phyloP scores from a whole-genome alignment of 2,888 invertebrate genomes.

The Caenorhabditis zanzibari region DNA sequence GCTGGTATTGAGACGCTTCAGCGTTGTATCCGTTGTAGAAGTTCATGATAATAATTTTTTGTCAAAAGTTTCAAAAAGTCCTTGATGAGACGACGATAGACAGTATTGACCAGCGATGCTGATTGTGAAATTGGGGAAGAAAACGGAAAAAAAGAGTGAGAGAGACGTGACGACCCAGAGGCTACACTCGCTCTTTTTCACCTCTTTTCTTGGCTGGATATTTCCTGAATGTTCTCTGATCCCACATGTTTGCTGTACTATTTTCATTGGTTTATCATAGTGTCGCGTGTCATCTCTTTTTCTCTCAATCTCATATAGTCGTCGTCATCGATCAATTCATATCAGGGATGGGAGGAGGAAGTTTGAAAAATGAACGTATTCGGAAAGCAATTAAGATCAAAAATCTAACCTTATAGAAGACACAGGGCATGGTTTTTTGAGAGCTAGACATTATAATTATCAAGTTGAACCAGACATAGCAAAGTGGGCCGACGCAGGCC shows the following conservation, averaged over 20 bases:
- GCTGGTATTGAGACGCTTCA: constrained; percentile 21
- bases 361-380: constrained; percentile 10
- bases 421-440: too few species aligned
- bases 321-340: constrained; percentile 22
- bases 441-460: too few species aligned
- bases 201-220: neutral
- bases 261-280: constrained; percentile 19
- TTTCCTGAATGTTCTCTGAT: constrained; percentile 29
- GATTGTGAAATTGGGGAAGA: constrained; percentile 29
- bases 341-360: neutral
- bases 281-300: constrained; percentile 33
- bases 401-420: too few species aligned
- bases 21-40: constrained; percentile 23
- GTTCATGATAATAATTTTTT: constrained; percentile 37
- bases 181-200: constrained; percentile 21
- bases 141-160: neutral
- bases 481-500: too few species aligned
- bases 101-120: constrained; percentile 24
- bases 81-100: constrained; percentile 9
- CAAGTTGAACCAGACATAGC: too few species aligned
- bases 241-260: constrained; percentile 12
- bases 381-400: too few species aligned
- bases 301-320: constrained; percentile 3
- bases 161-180: constrained; percentile 12
- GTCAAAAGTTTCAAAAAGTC: constrained; percentile 2